Percentiles rank a stretch among this genome's conserved stretches.
Evolutionary conservation across 2,113 vertebrate species (phyloP).

Genomic region (Okapia johnstoni): DNA sequence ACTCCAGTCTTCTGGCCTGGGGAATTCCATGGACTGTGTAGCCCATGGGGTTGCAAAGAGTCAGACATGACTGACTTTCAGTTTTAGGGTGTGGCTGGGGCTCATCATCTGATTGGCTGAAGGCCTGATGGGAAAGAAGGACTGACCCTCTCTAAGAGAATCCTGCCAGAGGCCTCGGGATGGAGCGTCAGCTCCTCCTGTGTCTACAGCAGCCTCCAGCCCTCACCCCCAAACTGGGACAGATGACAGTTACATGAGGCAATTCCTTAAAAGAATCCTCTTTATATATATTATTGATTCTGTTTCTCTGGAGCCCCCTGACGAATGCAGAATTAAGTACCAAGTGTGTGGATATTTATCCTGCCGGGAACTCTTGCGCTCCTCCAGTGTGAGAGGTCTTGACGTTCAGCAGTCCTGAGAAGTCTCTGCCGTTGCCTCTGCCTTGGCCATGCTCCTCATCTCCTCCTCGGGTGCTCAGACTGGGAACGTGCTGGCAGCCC

Average conservation of each 20-base stretch:
- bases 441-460: no score
- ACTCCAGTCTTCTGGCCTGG: neutral
- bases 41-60: neutral
- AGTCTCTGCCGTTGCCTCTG: fast-evolving
- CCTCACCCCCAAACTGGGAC: no score
- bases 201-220: neutral
- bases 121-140: neutral
- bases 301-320: neutral
- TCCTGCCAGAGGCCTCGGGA: neutral
- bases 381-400: neutral
- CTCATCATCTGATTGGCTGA: neutral
- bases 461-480: neutral
- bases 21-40: neutral
- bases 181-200: neutral
- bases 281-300: neutral
- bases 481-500: neutral
- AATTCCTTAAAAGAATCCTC: neutral
- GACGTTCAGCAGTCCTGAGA: neutral
- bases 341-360: neutral
- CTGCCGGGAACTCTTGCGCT: neutral
- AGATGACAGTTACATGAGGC: neutral
- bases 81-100: neutral
- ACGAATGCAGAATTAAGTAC: neutral
- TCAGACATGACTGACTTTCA: fast-evolving
- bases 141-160: neutral